Base-by-base conservation (phyloP, 2,797 vertebrate species). In the Coregonus suidteri region DNA sequence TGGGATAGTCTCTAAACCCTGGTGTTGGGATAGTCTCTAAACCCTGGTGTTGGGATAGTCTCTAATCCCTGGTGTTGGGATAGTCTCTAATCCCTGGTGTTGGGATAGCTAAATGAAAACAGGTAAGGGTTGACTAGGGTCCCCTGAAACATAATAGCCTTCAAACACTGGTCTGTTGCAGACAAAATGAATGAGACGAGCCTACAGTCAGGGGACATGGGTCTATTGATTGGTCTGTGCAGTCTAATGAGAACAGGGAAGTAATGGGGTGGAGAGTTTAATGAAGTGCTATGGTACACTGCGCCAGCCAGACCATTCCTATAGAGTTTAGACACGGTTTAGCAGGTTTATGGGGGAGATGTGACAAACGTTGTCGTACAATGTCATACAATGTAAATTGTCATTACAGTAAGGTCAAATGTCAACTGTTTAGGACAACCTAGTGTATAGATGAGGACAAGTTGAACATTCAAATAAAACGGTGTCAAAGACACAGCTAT, bases 231-330 rank as follows among this genome's bases (percentile, higher is more conserved):
- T 62, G 59, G 59, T 62, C n/a, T 62, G 20, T 62, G 20, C n/a
- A 62, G 59, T 25, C 20, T 64, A 64, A 64, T 64, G 59, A 64
- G 59, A 64, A 64, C 20, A 25, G 20, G n/a, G 6, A 64, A 20
- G 59, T 64, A 64, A 64, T 30, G 20, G 59, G 59, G 59, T 64
- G 20, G 59, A 64, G 59, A 64, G 59, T 64, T 25, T 64, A 64
- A 64, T 64, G 59, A 64, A 64, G 59, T 64, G 59, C 9, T 64
- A 30, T 7, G 59, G 7, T 64, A 64, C 25, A 4, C 31, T 3
- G 31, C 6, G 54, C 15, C 18, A 11, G 59, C 59, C 59, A 25
- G 59, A 64, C 59, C n/a, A 62, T 64, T 64, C 20, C 59, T 30
- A 30, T 11, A 64, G 59, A 64, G 20, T 64, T 64, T 64, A 64